Conservation (phyloP, 2,797 vertebrate genomes). For the Mycteria americana region DNA sequence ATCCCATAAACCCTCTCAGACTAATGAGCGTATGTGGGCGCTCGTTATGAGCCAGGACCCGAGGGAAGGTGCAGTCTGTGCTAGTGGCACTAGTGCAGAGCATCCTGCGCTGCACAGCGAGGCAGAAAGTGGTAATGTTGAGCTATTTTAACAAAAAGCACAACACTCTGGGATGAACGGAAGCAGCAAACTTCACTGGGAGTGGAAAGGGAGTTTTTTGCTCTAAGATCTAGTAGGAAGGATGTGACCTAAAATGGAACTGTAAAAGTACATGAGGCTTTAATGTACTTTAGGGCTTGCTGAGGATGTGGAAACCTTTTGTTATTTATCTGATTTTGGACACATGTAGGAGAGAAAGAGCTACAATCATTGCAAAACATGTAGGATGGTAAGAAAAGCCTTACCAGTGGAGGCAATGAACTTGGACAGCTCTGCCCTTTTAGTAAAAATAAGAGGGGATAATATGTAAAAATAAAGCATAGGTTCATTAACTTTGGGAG, state of each 20-base stretch:
- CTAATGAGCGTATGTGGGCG: accelerated
- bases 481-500: background rate
- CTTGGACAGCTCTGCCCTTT: slow-evolving; percentile 30
- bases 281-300: background rate
- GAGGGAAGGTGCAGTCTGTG: background rate
- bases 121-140: background rate
- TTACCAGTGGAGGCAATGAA: slow-evolving; percentile 37
- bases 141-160: background rate
- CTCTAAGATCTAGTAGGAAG: background rate
- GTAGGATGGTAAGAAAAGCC: background rate
- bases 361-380: background rate
- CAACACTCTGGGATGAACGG: background rate
- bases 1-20: background rate
- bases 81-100: background rate
- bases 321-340: background rate
- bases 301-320: background rate
- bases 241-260: background rate
- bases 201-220: background rate
- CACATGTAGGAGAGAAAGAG: background rate
- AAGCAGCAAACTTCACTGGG: background rate
- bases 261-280: background rate
- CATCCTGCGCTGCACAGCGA: background rate
- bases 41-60: background rate
- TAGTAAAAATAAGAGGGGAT: background rate
- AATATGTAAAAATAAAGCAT: background rate